Evolutionary conservation across 2,113 vertebrate species (phyloP), one percentile per base, ranked within the genome.

Genomic region (Dendropsophus ebraccatus): DNA sequence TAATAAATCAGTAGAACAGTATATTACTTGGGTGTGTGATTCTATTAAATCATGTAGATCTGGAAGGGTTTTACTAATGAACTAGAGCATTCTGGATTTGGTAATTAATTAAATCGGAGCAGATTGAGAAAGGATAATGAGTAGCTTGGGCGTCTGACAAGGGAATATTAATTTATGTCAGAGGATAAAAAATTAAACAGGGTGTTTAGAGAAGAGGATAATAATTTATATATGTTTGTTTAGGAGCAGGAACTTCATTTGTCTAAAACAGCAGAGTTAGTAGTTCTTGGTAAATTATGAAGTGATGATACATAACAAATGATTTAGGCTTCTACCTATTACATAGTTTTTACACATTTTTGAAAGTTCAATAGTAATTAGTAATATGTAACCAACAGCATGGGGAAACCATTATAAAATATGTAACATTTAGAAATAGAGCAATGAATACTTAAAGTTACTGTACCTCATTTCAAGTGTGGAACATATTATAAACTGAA

Each of bases 81-180:
- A 70, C 32, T 23, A 35, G 35, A 37, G 35, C 67, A 41, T 23
- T 70, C 67, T 41, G 13, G 32, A 70, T 23, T 41, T 70, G 67
- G 67, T 41, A 70, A 70, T 70, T 70, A 70, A 70, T 70, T 70
- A 70, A 70, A 70, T 41, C 41, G 32, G 8, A 70, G 67, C 67
- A 70, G 67, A 70, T 41, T 70, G 67, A 70, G 32, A 41, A 41
- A 19, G 67, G 67, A 70, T 69, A 69, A 69, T 70, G 67, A 70
- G 67, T 70, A 70, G 67, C 35, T 70, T 41, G 67, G 35, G 67
- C 32, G 35, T 23, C 32, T 70, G 67, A 70, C 67, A 70, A 41
- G 67, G 35, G 67, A 70, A 70, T 41, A 70, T 41, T 70, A 37
- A 70, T 70, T 70, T 70, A 70, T 70, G 35, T 70, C 67, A 70